Conservation (phyloP, 2,113 vertebrate species). For the Circaetus gallicus region DNA sequence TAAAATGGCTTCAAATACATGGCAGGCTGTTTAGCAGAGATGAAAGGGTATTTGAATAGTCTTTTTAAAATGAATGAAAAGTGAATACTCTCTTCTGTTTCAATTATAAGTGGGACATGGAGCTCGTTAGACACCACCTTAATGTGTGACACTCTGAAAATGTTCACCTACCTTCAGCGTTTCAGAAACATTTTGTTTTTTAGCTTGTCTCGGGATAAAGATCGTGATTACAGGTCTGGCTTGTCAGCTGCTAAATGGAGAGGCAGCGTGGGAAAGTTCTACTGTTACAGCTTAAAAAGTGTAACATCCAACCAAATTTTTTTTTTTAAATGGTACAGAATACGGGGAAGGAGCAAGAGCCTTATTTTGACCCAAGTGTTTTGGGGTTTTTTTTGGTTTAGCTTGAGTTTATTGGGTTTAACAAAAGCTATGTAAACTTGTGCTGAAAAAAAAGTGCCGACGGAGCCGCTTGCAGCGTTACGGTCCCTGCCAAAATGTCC, state of each 20-base stretch:
- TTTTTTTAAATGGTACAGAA: background rate
- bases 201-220: background rate
- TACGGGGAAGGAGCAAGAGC: background rate
- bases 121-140: slow-evolving; percentile 66
- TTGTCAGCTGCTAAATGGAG: slow-evolving; percentile 18
- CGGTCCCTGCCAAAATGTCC: background rate
- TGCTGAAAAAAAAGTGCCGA: background rate
- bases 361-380: background rate
- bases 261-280: slow-evolving; percentile 53
- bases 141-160: slow-evolving; percentile 56
- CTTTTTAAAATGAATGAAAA: slow-evolving; percentile 75
- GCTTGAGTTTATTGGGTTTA: background rate
- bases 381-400: background rate
- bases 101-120: slow-evolving; percentile 69
- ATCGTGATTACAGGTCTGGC: background rate
- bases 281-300: background rate
- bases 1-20: slow-evolving; percentile 74
- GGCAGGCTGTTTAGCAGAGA: slow-evolving; percentile 75
- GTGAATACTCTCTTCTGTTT: slow-evolving; percentile 71
- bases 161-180: slow-evolving; percentile 28
- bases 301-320: background rate
- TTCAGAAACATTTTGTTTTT: slow-evolving; percentile 51
- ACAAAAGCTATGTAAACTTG: background rate
- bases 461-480: accelerated
- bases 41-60: slow-evolving; percentile 74